Percentiles rank a stretch among this genome's conserved stretches.
Conservation (phyloP, 2,113 vertebrate genomes). For the Mustelus asterias region DNA sequence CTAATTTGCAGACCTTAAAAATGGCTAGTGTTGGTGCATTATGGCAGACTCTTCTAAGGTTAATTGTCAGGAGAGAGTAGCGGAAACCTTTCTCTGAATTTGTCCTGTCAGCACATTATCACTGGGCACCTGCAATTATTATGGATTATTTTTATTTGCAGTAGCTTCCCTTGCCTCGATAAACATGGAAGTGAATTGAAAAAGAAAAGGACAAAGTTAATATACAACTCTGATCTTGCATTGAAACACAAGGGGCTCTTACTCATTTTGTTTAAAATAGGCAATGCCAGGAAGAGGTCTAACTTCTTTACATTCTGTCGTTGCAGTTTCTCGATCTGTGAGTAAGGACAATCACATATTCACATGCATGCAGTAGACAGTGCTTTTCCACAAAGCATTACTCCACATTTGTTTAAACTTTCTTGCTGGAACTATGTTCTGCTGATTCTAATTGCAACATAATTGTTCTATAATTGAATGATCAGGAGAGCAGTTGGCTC, state of each 20-base stretch:
- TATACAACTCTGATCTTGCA: not conserved
- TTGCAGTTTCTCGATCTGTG: not conserved
- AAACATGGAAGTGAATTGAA: not conserved
- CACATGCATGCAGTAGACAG: not conserved
- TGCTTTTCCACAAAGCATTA: not conserved
- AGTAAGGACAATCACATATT: not conserved
- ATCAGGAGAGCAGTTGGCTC: not conserved
- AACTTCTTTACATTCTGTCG: not conserved
- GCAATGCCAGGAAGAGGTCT: not conserved
- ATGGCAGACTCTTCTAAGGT: not conserved
- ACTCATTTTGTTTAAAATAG: not conserved
- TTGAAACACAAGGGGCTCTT: not conserved
- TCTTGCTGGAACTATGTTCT: not conserved
- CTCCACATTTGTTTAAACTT: not conserved
- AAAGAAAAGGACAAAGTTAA: not conserved
- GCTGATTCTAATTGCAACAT: not conserved
- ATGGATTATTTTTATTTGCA: not conserved
- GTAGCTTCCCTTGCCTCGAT: not conserved
- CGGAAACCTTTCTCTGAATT: not conserved
- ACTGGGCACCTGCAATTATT: not conserved
- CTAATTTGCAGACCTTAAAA: not conserved
- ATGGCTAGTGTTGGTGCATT: not conserved
- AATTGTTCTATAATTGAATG: not conserved
- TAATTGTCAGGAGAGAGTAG: not conserved
- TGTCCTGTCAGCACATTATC: not conserved